Percentiles rank a stretch among this genome's conserved stretches.
Conservation (phyloP, 2,888 invertebrate species). For the Pyrgus malvae region DNA sequence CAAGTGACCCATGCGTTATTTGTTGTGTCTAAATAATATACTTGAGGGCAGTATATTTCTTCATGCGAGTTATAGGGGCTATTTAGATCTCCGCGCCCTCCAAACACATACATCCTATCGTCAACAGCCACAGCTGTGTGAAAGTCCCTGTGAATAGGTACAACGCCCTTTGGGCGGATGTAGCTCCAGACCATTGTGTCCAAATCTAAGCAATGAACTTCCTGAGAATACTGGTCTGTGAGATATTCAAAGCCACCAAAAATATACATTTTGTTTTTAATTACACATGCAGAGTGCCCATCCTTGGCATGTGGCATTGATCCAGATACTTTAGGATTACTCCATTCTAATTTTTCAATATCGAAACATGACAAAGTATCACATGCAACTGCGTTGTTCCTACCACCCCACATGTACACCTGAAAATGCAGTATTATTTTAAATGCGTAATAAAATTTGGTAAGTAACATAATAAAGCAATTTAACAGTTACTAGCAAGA, state of each 20-base stretch:
- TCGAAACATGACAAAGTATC: slow-evolving; percentile 91
- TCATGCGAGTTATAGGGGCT: slow-evolving; percentile 76
- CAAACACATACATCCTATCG: slow-evolving; percentile 93
- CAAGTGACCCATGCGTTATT: slow-evolving; percentile 86
- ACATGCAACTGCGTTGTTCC: slow-evolving; percentile 92
- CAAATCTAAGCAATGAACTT: slow-evolving; percentile 88
- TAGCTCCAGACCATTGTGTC: slow-evolving; percentile 88
- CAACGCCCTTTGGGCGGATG: slow-evolving; percentile 83
- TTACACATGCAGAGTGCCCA: slow-evolving; percentile 94
- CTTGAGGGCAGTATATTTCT: slow-evolving; percentile 89
- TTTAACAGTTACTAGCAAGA: too few species aligned
- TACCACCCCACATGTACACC: slow-evolving; percentile 95
- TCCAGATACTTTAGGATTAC: slow-evolving; percentile 84
- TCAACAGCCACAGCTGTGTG: slow-evolving; percentile 91
- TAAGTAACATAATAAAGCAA: too few species aligned
- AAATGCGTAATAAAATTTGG: neutral
- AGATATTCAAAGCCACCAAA: slow-evolving; percentile 96
- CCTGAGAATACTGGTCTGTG: slow-evolving; percentile 89
- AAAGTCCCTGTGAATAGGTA: slow-evolving; percentile 91
- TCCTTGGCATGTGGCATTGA: slow-evolving; percentile 91
- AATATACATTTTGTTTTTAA: slow-evolving; percentile 90
- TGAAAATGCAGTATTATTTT: too few species aligned
- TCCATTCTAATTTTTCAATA: slow-evolving; percentile 86
- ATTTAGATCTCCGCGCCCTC: slow-evolving; percentile 90
- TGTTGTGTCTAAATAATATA: slow-evolving; percentile 88